A percentile compares a stretch with the other conserved stretches of the same genome.
Conservation (phyloP, 2,797 vertebrate species). For the Neoniphon sammara region DNA sequence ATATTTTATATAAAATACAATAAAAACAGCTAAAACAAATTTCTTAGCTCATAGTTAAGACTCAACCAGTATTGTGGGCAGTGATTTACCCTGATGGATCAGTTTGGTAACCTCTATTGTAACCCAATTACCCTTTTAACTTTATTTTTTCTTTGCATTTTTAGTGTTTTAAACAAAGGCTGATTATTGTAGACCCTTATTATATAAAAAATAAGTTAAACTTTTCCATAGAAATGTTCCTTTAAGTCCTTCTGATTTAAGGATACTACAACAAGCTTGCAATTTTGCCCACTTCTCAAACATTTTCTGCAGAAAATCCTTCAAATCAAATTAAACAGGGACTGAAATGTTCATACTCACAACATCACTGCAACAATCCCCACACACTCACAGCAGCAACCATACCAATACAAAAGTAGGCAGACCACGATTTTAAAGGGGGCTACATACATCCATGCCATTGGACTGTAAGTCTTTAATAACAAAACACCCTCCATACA, state of each 20-base stretch:
- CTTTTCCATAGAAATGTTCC: no score
- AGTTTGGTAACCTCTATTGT: no score
- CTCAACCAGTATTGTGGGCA: no score
- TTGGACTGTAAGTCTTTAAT: conserved; percentile 83
- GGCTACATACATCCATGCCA: conserved; percentile 67
- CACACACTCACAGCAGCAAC: background rate
- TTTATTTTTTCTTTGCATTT: no score
- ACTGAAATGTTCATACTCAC: no score
- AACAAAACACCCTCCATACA: conserved; percentile 81
- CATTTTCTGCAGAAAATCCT: background rate
- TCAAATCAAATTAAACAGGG: background rate
- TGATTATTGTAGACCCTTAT: background rate
- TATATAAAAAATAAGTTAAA: background rate
- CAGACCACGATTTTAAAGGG: conserved; percentile 52
- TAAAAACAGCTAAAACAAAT: no score
- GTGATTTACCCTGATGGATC: no score
- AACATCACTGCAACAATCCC: background rate
- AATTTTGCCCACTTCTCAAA: background rate
- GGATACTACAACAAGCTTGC: background rate
- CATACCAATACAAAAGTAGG: conserved; percentile 28
- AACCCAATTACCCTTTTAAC: no score
- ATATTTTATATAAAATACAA: no score
- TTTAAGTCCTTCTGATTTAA: no score
- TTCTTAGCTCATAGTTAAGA: no score
- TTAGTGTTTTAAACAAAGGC: no score